Conservation (phyloP, 2,797 vertebrate species). For the Centropyge bicolor region DNA sequence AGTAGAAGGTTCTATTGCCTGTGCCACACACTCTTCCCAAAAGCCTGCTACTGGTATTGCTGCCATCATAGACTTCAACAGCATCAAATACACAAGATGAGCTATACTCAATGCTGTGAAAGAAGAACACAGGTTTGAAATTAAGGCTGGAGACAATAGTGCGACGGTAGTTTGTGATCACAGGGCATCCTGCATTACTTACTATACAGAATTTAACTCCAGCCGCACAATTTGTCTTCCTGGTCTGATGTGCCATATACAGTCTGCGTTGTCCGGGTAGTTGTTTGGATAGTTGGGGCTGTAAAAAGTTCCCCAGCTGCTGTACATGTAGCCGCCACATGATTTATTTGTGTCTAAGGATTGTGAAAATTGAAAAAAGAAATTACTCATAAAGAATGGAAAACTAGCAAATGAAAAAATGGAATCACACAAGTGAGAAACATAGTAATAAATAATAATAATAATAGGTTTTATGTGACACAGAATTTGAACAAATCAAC, state of each 20-base stretch:
- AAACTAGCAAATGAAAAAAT: background rate
- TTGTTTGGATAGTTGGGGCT: conserved; percentile 61
- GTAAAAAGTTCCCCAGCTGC: conserved; percentile 16
- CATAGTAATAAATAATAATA: background rate
- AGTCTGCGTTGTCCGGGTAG: conserved; percentile 17
- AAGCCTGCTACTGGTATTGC: background rate
- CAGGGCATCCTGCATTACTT: conserved; percentile 6
- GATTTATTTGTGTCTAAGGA: rapidly evolving
- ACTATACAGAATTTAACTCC: conserved; percentile 25
- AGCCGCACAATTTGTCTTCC: conserved; percentile 19
- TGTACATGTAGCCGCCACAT: conserved; percentile 48
- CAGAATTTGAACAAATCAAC: background rate
- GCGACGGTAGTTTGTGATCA: background rate
- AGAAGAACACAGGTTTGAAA: conserved; percentile 1
- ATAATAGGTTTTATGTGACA: background rate
- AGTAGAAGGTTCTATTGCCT: background rate
- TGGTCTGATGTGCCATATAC: conserved; percentile 56
- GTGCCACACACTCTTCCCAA: conserved; percentile 29
- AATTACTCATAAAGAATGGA: background rate
- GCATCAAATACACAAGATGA: background rate
- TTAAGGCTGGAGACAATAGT: background rate
- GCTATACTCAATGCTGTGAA: conserved; percentile 33
- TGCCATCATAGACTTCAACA: conserved; percentile 62
- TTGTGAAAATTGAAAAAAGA: background rate
- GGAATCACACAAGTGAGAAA: background rate